phyloP scores from a whole-genome alignment of 1,140 invertebrate species.

The Saccostrea echinata region DNA sequence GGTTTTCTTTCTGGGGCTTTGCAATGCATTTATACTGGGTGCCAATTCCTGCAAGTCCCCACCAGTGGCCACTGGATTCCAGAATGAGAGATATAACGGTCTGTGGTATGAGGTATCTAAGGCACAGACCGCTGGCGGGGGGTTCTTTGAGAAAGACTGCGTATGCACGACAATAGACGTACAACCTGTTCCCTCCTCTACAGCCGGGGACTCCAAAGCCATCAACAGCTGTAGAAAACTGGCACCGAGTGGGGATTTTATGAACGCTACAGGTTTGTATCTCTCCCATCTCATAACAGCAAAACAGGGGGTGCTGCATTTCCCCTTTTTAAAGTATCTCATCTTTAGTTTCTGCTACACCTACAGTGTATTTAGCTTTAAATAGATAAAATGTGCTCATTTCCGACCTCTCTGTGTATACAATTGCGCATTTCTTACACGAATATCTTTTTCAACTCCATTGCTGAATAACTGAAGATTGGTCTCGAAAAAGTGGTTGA shows the following conservation, averaged over 20 bases:
- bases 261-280: slow-evolving; percentile 70
- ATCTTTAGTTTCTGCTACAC: too few relatives aligned
- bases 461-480: too few relatives aligned
- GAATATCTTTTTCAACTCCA: too few relatives aligned
- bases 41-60: slow-evolving; percentile 54
- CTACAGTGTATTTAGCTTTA: too few relatives aligned
- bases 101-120: slow-evolving; percentile 70
- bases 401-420: too few relatives aligned
- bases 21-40: slow-evolving; percentile 27
- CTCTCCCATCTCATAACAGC: too few relatives aligned
- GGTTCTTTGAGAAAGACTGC: slow-evolving; percentile 74
- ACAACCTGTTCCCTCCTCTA: slow-evolving; percentile 59
- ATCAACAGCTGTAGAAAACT: slow-evolving; percentile 73
- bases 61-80: slow-evolving; percentile 57
- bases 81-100: slow-evolving; percentile 62
- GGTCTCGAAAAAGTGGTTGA: too few relatives aligned
- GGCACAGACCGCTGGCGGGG: slow-evolving; percentile 76
- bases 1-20: neutral
- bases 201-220: slow-evolving; percentile 68
- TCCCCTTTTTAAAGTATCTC: too few relatives aligned
- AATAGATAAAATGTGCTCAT: too few relatives aligned
- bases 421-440: too few relatives aligned
- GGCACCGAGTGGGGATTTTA: slow-evolving; percentile 63
- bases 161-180: slow-evolving; percentile 75
- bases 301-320: too few relatives aligned